A percentile compares a stretch with the other conserved stretches of the same genome.
Evolutionary conservation across 2,888 invertebrate species (phyloP).

Genomic region (Sicus ferrugineus): DNA sequence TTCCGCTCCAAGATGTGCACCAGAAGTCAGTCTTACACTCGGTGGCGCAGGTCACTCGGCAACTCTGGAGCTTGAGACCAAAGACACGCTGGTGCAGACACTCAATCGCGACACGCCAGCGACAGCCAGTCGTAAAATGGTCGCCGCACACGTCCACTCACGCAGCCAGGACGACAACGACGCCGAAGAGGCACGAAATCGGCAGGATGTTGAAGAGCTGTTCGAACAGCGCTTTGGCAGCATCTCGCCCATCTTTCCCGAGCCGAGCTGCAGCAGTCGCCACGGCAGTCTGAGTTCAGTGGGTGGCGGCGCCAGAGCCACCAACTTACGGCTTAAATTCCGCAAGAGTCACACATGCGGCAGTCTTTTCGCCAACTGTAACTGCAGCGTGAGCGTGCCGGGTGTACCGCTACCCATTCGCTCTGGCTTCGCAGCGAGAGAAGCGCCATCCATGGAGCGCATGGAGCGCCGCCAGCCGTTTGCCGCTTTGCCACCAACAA

Average conservation of each 20-base stretch:
- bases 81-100: neutral
- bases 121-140: conserved; percentile 1
- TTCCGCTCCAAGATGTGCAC: neutral
- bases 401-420: conserved; percentile 31
- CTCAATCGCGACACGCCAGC: neutral
- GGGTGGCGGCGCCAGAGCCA: conserved; percentile 43
- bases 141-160: conserved; percentile 31
- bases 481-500: conserved; percentile 22
- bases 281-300: conserved; percentile 40
- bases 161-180: conserved; percentile 42
- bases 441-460: conserved; percentile 23
- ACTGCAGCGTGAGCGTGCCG: conserved; percentile 44
- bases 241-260: conserved; percentile 40
- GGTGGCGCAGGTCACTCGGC: neutral
- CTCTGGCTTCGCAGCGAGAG: conserved; percentile 33
- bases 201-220: conserved; percentile 34
- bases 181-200: conserved; percentile 10
- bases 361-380: conserved; percentile 58
- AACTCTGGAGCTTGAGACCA: neutral
- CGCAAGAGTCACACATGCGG: conserved; percentile 58
- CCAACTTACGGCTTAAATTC: conserved; percentile 51
- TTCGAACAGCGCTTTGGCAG: conserved; percentile 44
- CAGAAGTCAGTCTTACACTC: conserved; percentile 8
- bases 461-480: conserved; percentile 30
- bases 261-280: neutral